Percentiles rank a stretch among this genome's conserved stretches.
These are phyloP conservation scores for Drosophila watanabei DNA, from an alignment of 1,140 invertebrate genomes.

Conservation along the genomic window DNA sequence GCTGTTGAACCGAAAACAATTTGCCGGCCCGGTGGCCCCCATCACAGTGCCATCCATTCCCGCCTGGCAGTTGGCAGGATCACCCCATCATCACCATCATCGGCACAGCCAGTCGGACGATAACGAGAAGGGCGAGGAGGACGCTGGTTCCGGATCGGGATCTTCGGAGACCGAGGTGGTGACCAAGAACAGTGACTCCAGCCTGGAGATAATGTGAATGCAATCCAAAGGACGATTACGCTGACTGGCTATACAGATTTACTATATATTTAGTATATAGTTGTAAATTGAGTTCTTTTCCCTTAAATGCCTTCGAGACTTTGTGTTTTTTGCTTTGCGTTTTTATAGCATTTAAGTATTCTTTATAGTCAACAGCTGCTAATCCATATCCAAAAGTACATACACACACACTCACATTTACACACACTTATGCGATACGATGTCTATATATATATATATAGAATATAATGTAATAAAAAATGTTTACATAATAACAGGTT, in stretches of 20 bases:
- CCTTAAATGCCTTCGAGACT: constrained; percentile 33
- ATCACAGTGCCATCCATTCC: constrained; percentile 90
- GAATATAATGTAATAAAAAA: constrained; percentile 63
- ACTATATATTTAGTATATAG: constrained; percentile 18
- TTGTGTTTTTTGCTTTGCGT: constrained; percentile 36
- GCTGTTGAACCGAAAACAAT: constrained; percentile 91
- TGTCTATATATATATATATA: constrained; percentile 35
- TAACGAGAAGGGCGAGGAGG: constrained; percentile 82
- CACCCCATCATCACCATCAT: constrained; percentile 70
- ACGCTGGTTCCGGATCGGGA: constrained; percentile 87
- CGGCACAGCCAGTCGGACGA: constrained; percentile 76
- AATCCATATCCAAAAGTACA: constrained; percentile 67
- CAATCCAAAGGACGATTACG: constrained; percentile 11
- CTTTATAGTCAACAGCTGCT: constrained; percentile 55
- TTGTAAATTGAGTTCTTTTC: constrained; percentile 38
- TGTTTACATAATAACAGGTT: constrained; percentile 60
- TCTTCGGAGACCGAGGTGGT: constrained; percentile 89
- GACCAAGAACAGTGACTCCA: constrained; percentile 90
- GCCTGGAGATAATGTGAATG: constrained; percentile 89
- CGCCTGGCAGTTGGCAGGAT: constrained; percentile 89
- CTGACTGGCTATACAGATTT: constrained; percentile 22
- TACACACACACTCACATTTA: constrained; percentile 56
- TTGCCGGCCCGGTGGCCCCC: constrained; percentile 87
- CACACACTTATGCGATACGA: constrained; percentile 51
- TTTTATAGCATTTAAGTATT: constrained; percentile 51